phyloP scores from a whole-genome alignment of 2,113 vertebrate species.

The Neolamprologus fasciatus region DNA sequence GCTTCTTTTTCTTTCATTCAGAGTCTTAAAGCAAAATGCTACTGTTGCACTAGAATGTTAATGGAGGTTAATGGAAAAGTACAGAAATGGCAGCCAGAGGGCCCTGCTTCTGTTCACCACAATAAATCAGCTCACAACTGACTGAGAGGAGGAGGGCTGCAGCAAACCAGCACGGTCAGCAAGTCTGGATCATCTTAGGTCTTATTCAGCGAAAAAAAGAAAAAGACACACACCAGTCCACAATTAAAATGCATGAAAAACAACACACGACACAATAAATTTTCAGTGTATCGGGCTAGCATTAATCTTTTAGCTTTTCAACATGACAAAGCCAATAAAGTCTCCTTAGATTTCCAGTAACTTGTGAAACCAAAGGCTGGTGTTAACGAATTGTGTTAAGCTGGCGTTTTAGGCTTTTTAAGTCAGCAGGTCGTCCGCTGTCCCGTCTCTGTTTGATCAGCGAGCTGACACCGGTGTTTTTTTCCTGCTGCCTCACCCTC shows the following conservation, averaged over 20 bases:
- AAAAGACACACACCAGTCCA: neutral
- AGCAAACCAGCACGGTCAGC: constrained; percentile 2
- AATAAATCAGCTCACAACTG: neutral
- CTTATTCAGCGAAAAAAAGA: neutral
- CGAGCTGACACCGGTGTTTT: constrained; percentile 54
- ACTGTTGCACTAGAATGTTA: neutral
- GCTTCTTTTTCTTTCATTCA: neutral
- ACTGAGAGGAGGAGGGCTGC: neutral
- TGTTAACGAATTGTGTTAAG: neutral
- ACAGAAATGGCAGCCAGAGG: neutral
- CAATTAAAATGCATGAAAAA: neutral
- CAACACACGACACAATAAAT: neutral
- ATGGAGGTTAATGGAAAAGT: constrained; percentile 22
- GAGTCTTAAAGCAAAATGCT: neutral
- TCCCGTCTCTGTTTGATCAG: constrained; percentile 38
- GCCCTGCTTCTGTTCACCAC: neutral
- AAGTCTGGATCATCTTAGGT: neutral
- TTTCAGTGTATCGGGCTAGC: neutral
- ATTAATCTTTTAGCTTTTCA: neutral
- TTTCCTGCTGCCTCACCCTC: constrained; percentile 39
- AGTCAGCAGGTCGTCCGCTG: constrained; percentile 28
- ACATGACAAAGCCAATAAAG: neutral
- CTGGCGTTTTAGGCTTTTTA: neutral
- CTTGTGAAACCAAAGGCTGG: neutral
- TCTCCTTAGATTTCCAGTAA: neutral